phyloP scores from a whole-genome alignment of 2,888 invertebrate genomes.

The Lepidocyrtinus sp. region DNA sequence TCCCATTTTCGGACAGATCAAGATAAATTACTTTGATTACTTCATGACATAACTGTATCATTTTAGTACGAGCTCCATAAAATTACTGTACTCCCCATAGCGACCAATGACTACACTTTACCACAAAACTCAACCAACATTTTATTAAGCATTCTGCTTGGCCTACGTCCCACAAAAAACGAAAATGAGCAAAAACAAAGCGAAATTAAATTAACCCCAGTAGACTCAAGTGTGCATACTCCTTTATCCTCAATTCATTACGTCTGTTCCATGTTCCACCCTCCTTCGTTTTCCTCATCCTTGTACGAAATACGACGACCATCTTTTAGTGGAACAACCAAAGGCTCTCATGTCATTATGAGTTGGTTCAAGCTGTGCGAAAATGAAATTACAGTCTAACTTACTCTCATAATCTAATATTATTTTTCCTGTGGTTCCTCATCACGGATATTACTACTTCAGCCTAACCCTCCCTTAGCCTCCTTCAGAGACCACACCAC shows the following conservation, averaged over 20 bases:
- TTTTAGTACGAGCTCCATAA: conserved; percentile 1
- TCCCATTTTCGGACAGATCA: conserved; percentile 7
- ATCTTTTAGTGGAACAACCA: no score
- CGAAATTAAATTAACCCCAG: conserved; percentile 26
- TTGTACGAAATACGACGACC: background rate
- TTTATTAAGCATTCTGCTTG: background rate
- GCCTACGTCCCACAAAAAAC: background rate
- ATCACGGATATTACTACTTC: conserved; percentile 37
- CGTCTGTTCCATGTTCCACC: background rate
- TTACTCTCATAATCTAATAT: conserved; percentile 16
- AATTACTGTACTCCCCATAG: background rate
- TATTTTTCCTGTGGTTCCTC: conserved; percentile 33
- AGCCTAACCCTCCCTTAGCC: conserved; percentile 12
- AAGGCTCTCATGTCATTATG: conserved; percentile 17
- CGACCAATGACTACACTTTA: background rate
- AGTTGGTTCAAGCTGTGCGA: conserved; percentile 35
- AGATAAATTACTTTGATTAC: conserved; percentile 11
- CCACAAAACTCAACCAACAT: conserved; percentile 1
- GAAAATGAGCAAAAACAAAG: conserved; percentile 12
- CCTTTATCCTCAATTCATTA: conserved; percentile 12
- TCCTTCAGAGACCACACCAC: background rate
- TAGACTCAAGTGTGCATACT: background rate
- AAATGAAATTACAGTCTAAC: conserved; percentile 38
- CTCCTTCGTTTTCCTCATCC: background rate
- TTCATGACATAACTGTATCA: conserved; percentile 18